A percentile compares a stretch with the other conserved stretches of the same genome.
Conservation (phyloP, 2,888 invertebrate genomes). For the Aromia moschata region DNA sequence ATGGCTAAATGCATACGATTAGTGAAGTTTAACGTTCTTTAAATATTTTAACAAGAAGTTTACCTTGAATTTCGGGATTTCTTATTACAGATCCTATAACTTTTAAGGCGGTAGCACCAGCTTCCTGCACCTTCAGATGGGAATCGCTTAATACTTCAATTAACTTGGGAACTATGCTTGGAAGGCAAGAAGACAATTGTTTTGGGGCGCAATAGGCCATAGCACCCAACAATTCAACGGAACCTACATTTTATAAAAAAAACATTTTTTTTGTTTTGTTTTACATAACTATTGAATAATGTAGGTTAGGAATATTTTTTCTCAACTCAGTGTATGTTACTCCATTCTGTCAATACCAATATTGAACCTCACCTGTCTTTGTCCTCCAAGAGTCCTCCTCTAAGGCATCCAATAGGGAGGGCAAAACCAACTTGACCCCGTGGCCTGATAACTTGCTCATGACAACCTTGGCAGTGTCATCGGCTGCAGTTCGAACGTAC, state of each 20-base stretch:
- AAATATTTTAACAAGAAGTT: too few species aligned
- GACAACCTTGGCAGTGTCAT: conserved; percentile 95
- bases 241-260: conserved; percentile 68
- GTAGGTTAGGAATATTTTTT: too few species aligned
- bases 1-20: too few species aligned
- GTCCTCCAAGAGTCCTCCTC: conserved; percentile 99
- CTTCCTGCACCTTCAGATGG: conserved; percentile 93
- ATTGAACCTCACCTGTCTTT: conserved; percentile 80
- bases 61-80: conserved; percentile 96
- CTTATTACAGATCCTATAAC: conserved; percentile 98
- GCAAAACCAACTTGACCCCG: conserved; percentile 96
- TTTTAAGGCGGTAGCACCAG: conserved; percentile 94
- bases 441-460: conserved; percentile 95
- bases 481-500: conserved; percentile 95
- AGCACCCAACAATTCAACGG: conserved; percentile 93
- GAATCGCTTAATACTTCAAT: conserved; percentile 98
- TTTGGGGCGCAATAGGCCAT: conserved; percentile 99
- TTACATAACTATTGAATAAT: too few species aligned
- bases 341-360: too few species aligned
- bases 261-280: neutral
- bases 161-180: conserved; percentile 96
- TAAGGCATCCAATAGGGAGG: conserved; percentile 89
- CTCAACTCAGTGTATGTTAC: too few species aligned
- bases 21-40: too few species aligned
- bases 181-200: conserved; percentile 96